Evolutionary conservation across 2,888 invertebrate genomes (phyloP).

Genomic region (Horisme vitalbata): DNA sequence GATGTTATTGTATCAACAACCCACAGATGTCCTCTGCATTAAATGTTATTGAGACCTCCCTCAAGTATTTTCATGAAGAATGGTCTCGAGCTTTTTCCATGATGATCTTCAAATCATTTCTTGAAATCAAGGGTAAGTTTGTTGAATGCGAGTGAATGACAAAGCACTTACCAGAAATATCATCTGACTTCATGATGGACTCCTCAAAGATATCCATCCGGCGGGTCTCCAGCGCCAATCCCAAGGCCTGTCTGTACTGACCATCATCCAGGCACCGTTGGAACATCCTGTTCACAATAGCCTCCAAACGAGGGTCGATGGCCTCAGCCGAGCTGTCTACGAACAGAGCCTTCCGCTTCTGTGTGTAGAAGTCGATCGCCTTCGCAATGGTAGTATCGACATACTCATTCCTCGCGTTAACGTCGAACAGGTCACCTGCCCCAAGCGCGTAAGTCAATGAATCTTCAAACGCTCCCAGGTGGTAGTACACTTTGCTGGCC

Average conservation of each 20-base stretch:
- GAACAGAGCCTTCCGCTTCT: constrained; percentile 89
- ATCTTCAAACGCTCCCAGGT: constrained; percentile 98
- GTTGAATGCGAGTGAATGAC: constrained; percentile 2
- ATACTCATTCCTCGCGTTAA: constrained; percentile 96
- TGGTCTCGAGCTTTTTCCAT: too few relatives aligned
- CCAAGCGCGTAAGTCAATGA: constrained; percentile 98
- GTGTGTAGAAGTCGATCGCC: constrained; percentile 98
- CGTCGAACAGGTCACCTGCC: constrained; percentile 97
- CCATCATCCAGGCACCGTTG: constrained; percentile 96
- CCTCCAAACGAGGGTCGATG: constrained; percentile 93
- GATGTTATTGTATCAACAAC: too few relatives aligned
- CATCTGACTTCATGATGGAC: constrained; percentile 95
- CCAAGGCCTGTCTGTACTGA: constrained; percentile 97
- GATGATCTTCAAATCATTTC: too few relatives aligned
- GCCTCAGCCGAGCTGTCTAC: constrained; percentile 85
- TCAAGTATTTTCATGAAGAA: too few relatives aligned
- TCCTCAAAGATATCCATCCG: constrained; percentile 98
- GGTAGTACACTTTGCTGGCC: constrained; percentile 99
- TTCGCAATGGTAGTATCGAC: constrained; percentile 98
- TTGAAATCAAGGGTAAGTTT: too few relatives aligned
- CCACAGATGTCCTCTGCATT: too few relatives aligned
- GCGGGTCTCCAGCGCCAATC: constrained; percentile 97
- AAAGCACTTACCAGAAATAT: constrained; percentile 84
- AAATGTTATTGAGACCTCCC: too few relatives aligned
- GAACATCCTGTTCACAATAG: constrained; percentile 98